A percentile compares a stretch with the other conserved stretches of the same genome.
These are phyloP conservation scores for Saxicola maurus DNA, from an alignment of 2,797 vertebrate species.

Conservation along the genomic window DNA sequence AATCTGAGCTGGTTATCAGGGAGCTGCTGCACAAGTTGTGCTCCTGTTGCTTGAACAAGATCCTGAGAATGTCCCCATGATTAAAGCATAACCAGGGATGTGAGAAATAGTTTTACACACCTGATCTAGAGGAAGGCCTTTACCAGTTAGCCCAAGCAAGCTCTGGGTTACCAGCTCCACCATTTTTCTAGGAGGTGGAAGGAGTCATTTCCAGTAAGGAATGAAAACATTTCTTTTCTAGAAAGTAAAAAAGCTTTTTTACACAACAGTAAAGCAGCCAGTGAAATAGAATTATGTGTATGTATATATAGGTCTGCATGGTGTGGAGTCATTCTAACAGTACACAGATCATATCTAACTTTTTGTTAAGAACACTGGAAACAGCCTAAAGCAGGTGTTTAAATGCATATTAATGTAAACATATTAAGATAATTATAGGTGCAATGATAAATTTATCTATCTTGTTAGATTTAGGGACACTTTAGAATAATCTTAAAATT, in stretches of 20 bases:
- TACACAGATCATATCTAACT: background rate
- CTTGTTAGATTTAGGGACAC: background rate
- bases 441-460: background rate
- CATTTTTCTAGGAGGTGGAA: background rate
- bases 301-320: accelerated
- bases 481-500: background rate
- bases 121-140: background rate
- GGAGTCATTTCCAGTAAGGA: background rate
- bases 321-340: background rate
- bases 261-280: background rate
- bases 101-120: background rate
- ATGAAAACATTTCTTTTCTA: background rate
- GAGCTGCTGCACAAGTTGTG: background rate
- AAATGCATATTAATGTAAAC: background rate
- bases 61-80: background rate
- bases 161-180: background rate
- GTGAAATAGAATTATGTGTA: background rate
- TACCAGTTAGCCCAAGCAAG: background rate
- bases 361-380: background rate
- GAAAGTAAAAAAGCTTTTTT: background rate
- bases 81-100: background rate
- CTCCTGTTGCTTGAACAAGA: background rate
- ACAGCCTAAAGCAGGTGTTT: background rate
- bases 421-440: background rate
- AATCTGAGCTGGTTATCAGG: background rate